Percentiles rank a stretch among this genome's conserved stretches.
Conservation (phyloP, 2,888 invertebrate genomes). For the Calameuta pallipes region DNA sequence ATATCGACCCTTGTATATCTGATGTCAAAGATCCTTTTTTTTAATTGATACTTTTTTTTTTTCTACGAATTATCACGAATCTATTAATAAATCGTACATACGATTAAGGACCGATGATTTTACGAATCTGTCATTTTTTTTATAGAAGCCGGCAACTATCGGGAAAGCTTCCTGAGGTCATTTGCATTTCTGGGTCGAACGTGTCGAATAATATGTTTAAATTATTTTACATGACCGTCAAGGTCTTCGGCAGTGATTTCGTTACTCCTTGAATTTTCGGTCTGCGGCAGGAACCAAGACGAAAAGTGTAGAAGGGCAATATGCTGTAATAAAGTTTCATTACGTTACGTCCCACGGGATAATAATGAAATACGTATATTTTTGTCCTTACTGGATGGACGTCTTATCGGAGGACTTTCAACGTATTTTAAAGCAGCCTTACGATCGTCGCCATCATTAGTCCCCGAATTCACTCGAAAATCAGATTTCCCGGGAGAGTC, state of each 20-base stretch:
- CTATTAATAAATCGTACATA: background rate
- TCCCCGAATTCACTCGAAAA: background rate
- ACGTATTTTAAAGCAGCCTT: background rate
- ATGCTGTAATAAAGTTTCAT: background rate
- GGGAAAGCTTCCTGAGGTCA: background rate
- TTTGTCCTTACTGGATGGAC: background rate
- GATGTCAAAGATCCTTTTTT: background rate
- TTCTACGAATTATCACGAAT: background rate
- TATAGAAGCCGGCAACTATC: background rate
- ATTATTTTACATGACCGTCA: background rate
- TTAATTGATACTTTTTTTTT: background rate
- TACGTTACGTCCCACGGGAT: background rate
- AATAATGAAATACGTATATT: background rate
- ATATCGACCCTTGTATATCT: background rate
- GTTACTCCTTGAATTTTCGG: background rate
- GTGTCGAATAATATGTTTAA: slow-evolving; percentile 5
- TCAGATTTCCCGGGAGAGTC: background rate
- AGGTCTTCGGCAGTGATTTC: background rate
- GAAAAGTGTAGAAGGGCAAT: background rate
- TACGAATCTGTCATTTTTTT: background rate
- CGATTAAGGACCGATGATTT: background rate
- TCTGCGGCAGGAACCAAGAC: background rate
- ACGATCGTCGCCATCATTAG: background rate
- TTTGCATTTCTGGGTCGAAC: slow-evolving; percentile 7
- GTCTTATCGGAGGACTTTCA: background rate